These are phyloP conservation scores for Harpagoxenus sublaevis DNA, from an alignment of 2,888 invertebrate genomes.

Conservation along the genomic window DNA sequence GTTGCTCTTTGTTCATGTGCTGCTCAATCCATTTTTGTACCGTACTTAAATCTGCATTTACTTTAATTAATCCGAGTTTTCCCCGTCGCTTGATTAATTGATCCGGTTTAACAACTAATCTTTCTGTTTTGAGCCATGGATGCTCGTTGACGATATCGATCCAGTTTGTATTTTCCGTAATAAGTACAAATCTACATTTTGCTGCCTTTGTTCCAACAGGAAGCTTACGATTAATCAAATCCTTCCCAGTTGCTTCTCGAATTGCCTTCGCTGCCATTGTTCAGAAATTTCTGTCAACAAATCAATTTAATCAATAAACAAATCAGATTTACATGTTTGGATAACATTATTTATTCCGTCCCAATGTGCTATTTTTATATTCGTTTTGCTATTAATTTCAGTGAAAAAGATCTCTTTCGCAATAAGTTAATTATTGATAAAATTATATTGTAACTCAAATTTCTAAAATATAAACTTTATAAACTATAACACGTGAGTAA, in stretches of 20 bases:
- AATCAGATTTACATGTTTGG: background rate
- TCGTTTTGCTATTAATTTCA: background rate
- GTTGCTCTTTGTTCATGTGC: slow-evolving; percentile 94
- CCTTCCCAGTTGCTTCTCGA: slow-evolving; percentile 97
- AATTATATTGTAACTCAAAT: background rate
- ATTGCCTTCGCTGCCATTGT: slow-evolving; percentile 98
- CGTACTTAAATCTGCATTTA: slow-evolving; percentile 93
- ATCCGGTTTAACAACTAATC: slow-evolving; percentile 99
- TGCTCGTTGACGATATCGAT: slow-evolving; percentile 91
- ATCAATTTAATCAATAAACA: slow-evolving; percentile 9
- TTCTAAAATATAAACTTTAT: background rate
- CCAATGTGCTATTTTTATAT: background rate
- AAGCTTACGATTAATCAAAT: slow-evolving; percentile 95
- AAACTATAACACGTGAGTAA: background rate
- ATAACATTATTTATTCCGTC: background rate
- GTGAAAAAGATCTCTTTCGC: background rate
- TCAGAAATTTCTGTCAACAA: slow-evolving; percentile 65
- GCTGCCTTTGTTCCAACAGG: slow-evolving; percentile 89
- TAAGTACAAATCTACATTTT: slow-evolving; percentile 93
- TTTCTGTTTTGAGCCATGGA: slow-evolving; percentile 95
- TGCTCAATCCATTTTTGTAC: slow-evolving; percentile 95
- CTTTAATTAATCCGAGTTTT: slow-evolving; percentile 98
- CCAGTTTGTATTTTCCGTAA: slow-evolving; percentile 93
- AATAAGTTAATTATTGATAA: background rate
- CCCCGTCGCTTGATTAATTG: slow-evolving; percentile 99